Evolutionary conservation across 2,888 invertebrate species (phyloP), one percentile per base, ranked within the genome.

Genomic region (Trachelus troglodyta): DNA sequence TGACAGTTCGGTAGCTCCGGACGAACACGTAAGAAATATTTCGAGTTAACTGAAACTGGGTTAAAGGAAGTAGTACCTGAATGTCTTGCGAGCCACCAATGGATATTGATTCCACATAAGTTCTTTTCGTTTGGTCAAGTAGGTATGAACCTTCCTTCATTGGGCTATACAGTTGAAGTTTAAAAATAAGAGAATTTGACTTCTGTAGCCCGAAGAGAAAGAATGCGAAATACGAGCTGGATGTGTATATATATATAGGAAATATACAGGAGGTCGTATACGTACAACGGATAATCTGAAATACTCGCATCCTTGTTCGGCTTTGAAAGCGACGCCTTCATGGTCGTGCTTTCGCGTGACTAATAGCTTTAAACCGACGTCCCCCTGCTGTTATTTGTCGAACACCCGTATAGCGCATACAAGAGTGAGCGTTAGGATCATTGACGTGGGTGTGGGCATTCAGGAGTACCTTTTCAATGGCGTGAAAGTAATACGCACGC

Each of bases 1-100:
- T 83, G 85, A 85, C 86, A 84, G 84, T 82, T 79, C 83, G 79
- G 75, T 56, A 56, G 56, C 56, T 23, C 56, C 56, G 23, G 56
- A 56, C 56, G 56, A 9, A 56, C 56, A 9, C 56, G 56, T 56
- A 56, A 56, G 56, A 56, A 56, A 56, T 56, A 56, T 56, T 56
- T 56, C 56, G 56, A 56, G 56, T 56, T 56, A 56, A 56, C 23
- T 56, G 56, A 56, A 56, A 56, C 56, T 56, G 56, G 56, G 56
- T 56, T 56, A 56, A 56, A 56, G 56, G 56, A 56, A 56, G 56
- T 56, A 56, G 15, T 15, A 40, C 15, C 6, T 40, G 40, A 15
- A 40, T 1, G 40, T 56, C 56, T 56, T 56, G 2, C 9, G 56
- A 56, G 23, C 23, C 9, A 56, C 1, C 56, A 23, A 56, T 56